These are phyloP conservation scores for Taenioides sp. DNA, from an alignment of 2,797 vertebrate genomes.

Conservation along the genomic window DNA sequence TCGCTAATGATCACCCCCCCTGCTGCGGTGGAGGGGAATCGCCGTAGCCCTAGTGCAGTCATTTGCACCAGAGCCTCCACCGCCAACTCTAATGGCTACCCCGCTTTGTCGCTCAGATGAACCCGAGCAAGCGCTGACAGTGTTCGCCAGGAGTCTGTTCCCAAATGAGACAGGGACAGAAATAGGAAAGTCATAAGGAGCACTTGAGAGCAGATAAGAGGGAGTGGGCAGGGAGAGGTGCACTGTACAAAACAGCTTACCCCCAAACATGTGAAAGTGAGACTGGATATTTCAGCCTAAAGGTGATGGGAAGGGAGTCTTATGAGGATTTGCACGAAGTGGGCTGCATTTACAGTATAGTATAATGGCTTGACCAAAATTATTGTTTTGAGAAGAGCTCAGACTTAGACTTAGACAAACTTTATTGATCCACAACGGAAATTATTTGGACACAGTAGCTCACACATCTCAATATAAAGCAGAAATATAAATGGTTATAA, in stretches of 20 bases:
- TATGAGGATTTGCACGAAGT: too few relatives aligned
- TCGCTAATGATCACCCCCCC: slow-evolving; percentile 69
- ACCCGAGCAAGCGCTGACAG: slow-evolving; percentile 44
- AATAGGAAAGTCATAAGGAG: slow-evolving; percentile 30
- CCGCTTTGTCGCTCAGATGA: slow-evolving; percentile 65
- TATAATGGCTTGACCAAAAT: too few relatives aligned
- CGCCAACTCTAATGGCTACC: slow-evolving; percentile 61
- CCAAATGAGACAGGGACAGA: slow-evolving; percentile 35
- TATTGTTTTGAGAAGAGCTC: too few relatives aligned
- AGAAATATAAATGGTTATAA: too few relatives aligned
- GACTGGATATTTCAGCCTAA: neutral
- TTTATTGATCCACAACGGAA: too few relatives aligned
- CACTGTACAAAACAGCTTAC: slow-evolving; percentile 1
- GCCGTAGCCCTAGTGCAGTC: slow-evolving; percentile 55
- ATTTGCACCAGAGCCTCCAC: slow-evolving; percentile 68
- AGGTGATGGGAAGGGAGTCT: neutral
- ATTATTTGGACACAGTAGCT: too few relatives aligned
- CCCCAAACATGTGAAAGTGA: neutral
- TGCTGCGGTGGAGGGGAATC: slow-evolving; percentile 56
- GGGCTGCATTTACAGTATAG: too few relatives aligned
- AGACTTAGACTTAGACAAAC: too few relatives aligned
- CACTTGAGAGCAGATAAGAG: slow-evolving; percentile 27
- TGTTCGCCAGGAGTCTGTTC: slow-evolving; percentile 33
- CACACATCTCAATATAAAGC: too few relatives aligned
- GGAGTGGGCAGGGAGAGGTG: slow-evolving; percentile 16